Base-by-base conservation (phyloP, 2,797 vertebrate genomes). In the Tokudaia tokunoshimensis region DNA sequence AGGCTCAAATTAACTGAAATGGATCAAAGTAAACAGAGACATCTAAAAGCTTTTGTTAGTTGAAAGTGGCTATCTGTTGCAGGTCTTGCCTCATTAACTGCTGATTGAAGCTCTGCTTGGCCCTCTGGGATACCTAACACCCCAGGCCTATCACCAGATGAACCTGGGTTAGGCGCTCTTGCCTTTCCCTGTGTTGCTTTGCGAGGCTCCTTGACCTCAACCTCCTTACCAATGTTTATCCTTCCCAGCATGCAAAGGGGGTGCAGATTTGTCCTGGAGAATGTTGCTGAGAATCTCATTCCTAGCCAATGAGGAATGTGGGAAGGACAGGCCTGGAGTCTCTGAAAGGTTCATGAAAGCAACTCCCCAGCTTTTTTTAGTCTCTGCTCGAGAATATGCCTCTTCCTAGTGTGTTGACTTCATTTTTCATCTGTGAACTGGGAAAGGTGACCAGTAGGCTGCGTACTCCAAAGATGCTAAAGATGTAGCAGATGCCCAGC, bases 11-110 rank as follows among this genome's bases (percentile, higher is more conserved):
- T 98, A 99, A 99, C 99, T 99, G 99, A 99, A 99, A 99, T 98
- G 99, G 99, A 99, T 99, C 99, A 99, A 99, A 99, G 99, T 99
- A 99, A 99, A 98, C 98, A 99, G 99, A 99, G 99, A 98, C 99
- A 99, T 99, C 99, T 99, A 99, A 99, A 99, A 98, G 99, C 99
- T 99, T 99, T 99, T 99, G 99, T 99, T 98, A 98, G 98, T 99
- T 99, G 99, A 99, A 99, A 99, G 98, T 98, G 98, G 98, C 98
- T 99, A 98, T 99, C 99, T 99, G 98, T 99, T 98, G 98, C 99
- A 99, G 99, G 98, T 99, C 99, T 98, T 99, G 99, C 99, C 99
- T 99, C 99, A 99, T 99, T 99, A 99, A 99, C 99, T 99, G 98
- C 98, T 99, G 99, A 99, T 99, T 99, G 99, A 99, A 99, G 99